Base-by-base conservation (phyloP, 2,888 invertebrate species). In the Cephus rjabovi region DNA sequence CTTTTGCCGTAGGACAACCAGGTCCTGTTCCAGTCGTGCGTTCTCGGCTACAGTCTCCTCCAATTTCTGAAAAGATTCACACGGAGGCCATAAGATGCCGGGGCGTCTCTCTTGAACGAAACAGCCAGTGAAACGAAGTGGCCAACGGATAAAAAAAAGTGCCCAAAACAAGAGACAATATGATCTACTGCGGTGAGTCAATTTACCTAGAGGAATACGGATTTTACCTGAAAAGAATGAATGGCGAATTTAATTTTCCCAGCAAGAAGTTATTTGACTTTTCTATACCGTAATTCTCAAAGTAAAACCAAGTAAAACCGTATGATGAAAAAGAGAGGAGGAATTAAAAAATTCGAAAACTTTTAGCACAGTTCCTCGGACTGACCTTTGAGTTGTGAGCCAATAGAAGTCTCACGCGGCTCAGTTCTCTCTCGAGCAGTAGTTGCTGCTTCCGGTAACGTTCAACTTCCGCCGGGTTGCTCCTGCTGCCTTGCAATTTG, bases 1-100 rank as follows among this genome's bases (percentile, higher is more conserved):
- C 89, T 97, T 98, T 85, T 97, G 97, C 12, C 97, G 94, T 78
- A 98, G 91, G 34, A 97, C 94, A 76, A 97, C 94, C 83, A 98
- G 92, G 89, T 98, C 98, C 81, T 98, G 96, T 91, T 98, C 98
- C 81, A 98, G 92, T 1, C 96, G 94, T 11, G 97, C 97, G 90
- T 97, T 98, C 85, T 98, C 97, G 2, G 97, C 96, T 31, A 97
- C 97, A 0, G 97, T 97, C 92, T 97, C 97, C 92, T 98, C 98
- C 84, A 98, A 92, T 94, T 97, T 97, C 95, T 96, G 89, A 15
- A 83, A 80, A 83, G 12, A 9, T 56, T 56, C 9, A 23, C 23
- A 56, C 23, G 23, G 9, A 56, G 23, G 0, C 23, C 56, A 23
- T 56, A 9, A 56, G 56, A 23, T 23, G 23, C 9, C 56, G 23